Conservation (phyloP, 2,888 invertebrate species). For the Andrena minutula region DNA sequence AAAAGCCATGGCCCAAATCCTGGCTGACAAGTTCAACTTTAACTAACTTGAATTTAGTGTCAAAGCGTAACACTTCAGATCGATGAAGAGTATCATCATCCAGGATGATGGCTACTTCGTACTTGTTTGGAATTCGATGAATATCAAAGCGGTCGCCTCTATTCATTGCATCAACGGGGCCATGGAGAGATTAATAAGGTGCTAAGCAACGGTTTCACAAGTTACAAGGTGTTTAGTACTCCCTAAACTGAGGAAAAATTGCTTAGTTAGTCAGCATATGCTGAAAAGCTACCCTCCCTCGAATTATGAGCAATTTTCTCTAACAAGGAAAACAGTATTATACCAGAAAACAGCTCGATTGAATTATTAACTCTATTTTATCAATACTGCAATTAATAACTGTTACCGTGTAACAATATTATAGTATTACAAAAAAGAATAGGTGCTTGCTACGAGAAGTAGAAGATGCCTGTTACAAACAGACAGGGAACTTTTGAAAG, state of each 20-base stretch:
- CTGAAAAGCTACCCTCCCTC: neutral
- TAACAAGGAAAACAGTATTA: too few species aligned
- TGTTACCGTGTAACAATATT: too few species aligned
- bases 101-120: neutral
- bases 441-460: too few species aligned
- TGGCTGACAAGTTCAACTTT: neutral
- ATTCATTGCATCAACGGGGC: neutral
- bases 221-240: neutral
- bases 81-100: slow-evolving; percentile 1
- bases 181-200: neutral
- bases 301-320: neutral
- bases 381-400: too few species aligned
- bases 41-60: neutral
- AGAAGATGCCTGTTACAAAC: too few species aligned
- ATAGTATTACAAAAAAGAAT: too few species aligned
- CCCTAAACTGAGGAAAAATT: neutral
- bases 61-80: neutral
- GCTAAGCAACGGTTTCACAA: neutral
- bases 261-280: neutral
- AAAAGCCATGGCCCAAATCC: too few species aligned
- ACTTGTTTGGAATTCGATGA: slow-evolving; percentile 11
- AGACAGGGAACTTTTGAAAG: too few species aligned
- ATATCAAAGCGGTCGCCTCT: neutral
- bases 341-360: too few species aligned
- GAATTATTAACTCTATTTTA: too few species aligned